Evolutionary conservation across 1,140 invertebrate species (phyloP).

Genomic region (Colletes gigas): DNA sequence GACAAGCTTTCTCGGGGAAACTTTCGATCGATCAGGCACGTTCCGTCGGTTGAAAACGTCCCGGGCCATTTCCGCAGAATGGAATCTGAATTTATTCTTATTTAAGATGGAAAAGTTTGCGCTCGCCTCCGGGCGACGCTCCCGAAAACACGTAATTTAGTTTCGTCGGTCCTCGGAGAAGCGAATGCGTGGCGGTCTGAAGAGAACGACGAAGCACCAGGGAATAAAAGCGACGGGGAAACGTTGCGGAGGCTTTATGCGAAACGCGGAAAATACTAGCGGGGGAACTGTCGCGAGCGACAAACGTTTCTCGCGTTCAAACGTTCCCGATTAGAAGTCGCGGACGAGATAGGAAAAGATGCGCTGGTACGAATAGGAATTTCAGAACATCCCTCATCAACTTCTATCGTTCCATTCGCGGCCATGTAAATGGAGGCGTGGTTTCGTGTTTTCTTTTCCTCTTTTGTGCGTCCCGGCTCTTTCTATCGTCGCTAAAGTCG

Average conservation of each 20-base stretch:
- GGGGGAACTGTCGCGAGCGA: too few species aligned
- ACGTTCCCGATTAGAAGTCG: not conserved
- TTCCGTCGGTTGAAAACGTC: slow-evolving; percentile 8
- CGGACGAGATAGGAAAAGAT: too few species aligned
- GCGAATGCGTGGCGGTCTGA: not conserved
- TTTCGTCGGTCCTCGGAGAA: slow-evolving; percentile 58
- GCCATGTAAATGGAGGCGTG: too few species aligned
- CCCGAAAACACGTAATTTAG: slow-evolving; percentile 73
- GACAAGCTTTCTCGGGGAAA: not conserved
- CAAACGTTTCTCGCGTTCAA: not conserved
- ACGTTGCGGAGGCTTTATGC: too few species aligned
- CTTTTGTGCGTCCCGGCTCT: too few species aligned
- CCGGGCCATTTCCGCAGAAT: not conserved
- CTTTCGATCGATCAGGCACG: slow-evolving; percentile 13
- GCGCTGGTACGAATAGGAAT: too few species aligned
- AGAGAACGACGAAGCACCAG: not conserved
- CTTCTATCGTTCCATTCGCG: too few species aligned
- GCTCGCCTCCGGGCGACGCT: slow-evolving; percentile 15
- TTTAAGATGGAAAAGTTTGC: slow-evolving; percentile 77
- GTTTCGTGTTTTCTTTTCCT: too few species aligned
- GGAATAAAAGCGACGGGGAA: not conserved
- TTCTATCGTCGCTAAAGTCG: too few species aligned
- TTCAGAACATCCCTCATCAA: too few species aligned
- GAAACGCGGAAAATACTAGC: too few species aligned
- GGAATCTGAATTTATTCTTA: slow-evolving; percentile 76